phyloP scores from a whole-genome alignment of 2,797 vertebrate species.

The Protonibea diacanthus region DNA sequence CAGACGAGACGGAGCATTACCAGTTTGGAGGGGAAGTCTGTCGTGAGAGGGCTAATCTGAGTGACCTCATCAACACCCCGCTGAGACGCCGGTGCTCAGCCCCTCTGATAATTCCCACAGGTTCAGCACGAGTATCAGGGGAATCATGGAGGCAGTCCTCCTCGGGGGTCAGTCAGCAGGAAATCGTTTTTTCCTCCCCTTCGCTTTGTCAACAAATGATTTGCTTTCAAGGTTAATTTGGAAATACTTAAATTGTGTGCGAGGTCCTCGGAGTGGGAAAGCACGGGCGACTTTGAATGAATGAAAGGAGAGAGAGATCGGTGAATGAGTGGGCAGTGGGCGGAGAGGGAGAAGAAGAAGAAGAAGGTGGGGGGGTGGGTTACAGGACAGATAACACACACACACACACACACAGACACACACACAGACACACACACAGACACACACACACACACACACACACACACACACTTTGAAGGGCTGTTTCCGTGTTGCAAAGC shows the following conservation, averaged over 20 bases:
- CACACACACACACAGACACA: constrained; percentile 4
- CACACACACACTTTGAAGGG: constrained; percentile 18
- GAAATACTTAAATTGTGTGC: constrained; percentile 25
- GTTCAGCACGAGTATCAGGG: neutral
- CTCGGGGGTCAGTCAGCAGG: constrained; percentile 5
- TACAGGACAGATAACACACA: constrained; percentile 24
- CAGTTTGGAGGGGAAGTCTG: neutral
- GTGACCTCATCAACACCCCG: constrained; percentile 8
- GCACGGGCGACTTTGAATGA: constrained; percentile 15
- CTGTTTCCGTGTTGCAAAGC: neutral
- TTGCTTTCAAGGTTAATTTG: constrained; percentile 46
- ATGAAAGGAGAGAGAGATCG: constrained; percentile 33
- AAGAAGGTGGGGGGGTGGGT: constrained; percentile 9
- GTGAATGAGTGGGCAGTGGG: constrained; percentile 49
- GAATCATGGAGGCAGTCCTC: neutral
- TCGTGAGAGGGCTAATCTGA: neutral
- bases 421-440: constrained; percentile 14
- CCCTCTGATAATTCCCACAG: neutral
- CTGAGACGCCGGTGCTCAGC: neutral
- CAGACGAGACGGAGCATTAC: neutral
- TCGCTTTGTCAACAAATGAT: constrained; percentile 46
- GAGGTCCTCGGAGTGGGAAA: constrained; percentile 21
- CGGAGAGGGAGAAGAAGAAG: constrained; percentile 5
- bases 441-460: constrained; percentile 5
- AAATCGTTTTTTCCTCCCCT: constrained; percentile 39